Evolutionary conservation across 2,888 invertebrate genomes (phyloP).

Genomic region (Trichacis sp.): DNA sequence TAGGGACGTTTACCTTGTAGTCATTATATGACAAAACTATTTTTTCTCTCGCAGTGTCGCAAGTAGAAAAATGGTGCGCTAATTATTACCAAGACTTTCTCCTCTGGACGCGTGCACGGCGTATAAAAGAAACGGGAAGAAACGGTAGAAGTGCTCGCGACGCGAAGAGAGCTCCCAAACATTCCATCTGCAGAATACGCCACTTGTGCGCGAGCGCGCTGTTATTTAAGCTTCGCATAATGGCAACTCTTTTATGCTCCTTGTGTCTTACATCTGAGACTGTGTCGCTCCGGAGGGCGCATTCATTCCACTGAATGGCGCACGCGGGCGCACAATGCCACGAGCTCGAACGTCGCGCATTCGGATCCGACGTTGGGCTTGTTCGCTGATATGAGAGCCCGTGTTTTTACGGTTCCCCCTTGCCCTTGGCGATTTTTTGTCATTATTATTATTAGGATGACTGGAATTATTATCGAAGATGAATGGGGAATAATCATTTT

Average conservation of each 20-base stretch:
- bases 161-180: slow-evolving; percentile 30
- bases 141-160: neutral
- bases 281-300: slow-evolving; percentile 61
- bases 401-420: slow-evolving; percentile 49
- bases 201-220: slow-evolving; percentile 50
- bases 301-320: slow-evolving; percentile 46
- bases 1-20: too few species aligned
- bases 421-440: slow-evolving; percentile 38
- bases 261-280: slow-evolving; percentile 65
- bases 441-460: too few species aligned
- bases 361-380: slow-evolving; percentile 52
- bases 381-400: too few species aligned
- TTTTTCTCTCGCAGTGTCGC: too few species aligned
- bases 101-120: slow-evolving; percentile 10
- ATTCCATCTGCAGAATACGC: slow-evolving; percentile 37
- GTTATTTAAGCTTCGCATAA: slow-evolving; percentile 67
- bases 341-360: too few species aligned
- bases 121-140: slow-evolving; percentile 22
- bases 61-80: too few species aligned
- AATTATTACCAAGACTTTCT: too few species aligned
- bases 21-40: too few species aligned
- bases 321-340: slow-evolving; percentile 45
- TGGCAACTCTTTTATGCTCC: slow-evolving; percentile 67
- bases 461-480: neutral
- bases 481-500: too few species aligned